Base-by-base conservation (phyloP, 1,140 invertebrate genomes). In the Gonatopus flavifemur region DNA sequence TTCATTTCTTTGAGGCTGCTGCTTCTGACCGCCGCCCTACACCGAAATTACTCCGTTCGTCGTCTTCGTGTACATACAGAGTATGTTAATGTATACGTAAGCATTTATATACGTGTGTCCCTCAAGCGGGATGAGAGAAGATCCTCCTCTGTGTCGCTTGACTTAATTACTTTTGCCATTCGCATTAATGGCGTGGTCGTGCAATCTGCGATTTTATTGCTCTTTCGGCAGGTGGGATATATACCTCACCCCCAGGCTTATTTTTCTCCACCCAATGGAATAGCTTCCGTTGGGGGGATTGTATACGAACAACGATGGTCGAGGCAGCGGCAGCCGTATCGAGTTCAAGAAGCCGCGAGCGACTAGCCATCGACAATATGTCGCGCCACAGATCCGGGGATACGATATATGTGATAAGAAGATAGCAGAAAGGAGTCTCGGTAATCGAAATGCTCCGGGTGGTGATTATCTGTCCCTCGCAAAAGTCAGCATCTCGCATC, bases 91-190 rank as follows among this genome's bases (percentile, higher is more conserved):
- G n/a, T n/a, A n/a, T n/a, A n/a, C n/a, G n/a, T n/a, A n/a, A n/a
- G n/a, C n/a, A n/a, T n/a, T n/a, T n/a, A n/a, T n/a, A n/a, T n/a
- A n/a, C 37, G 31, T 58, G 62, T 72, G 52, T 70, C 68, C 66
- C 57, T n/a, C n/a, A n/a, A n/a, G n/a, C n/a, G n/a, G n/a, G n/a
- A n/a, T n/a, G n/a, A n/a, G 58, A 57, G 69, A 65, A 68, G 59
- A 52, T 68, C 59, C 48, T 52, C n/a, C n/a, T n/a, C n/a, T n/a
- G 54, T 68, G 65, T 68, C 69, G 57, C 39, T 36, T 59, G 62
- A 62, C 62, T 67, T 76, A 74, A 76, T 73, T 69, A 70, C 67
- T 72, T 67, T 52, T 35, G 36, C 48, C 57, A 10, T 56, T 60
- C 56, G 62, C 64, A 67, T 70, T 70, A 71, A 72, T 63, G 59